Percentiles rank a stretch among this genome's conserved stretches.
Conservation (phyloP, 2,113 vertebrate genomes). For the Pomatostomus ruficeps region DNA sequence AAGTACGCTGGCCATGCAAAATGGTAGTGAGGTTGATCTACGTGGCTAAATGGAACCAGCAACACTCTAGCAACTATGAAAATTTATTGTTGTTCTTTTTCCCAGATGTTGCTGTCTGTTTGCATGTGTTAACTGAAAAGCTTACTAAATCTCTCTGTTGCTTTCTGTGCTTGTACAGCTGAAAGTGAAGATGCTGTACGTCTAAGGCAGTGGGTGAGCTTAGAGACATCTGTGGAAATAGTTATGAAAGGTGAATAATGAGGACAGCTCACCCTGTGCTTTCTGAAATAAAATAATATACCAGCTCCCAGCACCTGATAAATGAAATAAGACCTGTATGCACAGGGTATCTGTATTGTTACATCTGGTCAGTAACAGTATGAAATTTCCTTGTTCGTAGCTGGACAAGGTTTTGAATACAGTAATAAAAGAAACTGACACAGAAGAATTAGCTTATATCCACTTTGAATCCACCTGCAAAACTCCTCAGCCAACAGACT, state of each 20-base stretch:
- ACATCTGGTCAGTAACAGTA: neutral
- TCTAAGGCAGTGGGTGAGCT: neutral
- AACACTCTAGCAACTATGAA: neutral
- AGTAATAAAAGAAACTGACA: neutral
- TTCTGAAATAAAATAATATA: neutral
- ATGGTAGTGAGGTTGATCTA: neutral
- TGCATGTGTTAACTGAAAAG: neutral
- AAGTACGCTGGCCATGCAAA: fast-evolving
- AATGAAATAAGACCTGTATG: neutral
- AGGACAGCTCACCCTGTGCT: neutral
- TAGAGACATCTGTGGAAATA: neutral
- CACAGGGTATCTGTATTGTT: neutral
- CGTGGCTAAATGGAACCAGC: neutral
- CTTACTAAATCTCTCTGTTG: neutral
- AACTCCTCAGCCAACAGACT: neutral
- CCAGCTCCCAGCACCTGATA: neutral
- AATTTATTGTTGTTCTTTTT: neutral
- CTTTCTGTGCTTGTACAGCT: neutral
- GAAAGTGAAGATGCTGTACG: neutral
- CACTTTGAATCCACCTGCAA: neutral
- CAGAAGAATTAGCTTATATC: neutral
- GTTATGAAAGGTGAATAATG: neutral
- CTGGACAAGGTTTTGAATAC: neutral
- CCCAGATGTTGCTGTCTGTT: neutral
- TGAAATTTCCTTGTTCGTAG: neutral